phyloP scores from a whole-genome alignment of 2,113 vertebrate species.

The Malurus melanocephalus region DNA sequence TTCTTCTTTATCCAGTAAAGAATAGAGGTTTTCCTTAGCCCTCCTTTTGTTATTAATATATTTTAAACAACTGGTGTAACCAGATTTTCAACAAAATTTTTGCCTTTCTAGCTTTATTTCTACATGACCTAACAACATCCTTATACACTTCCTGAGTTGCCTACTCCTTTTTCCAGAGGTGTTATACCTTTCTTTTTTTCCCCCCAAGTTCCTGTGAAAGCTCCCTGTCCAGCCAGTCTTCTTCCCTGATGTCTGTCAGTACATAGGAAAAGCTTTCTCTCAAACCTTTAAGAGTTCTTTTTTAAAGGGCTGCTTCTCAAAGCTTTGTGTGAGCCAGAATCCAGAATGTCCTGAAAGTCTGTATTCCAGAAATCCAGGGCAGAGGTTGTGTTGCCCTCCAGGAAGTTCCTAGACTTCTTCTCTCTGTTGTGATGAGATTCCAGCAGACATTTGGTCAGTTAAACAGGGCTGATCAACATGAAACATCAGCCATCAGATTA shows the following conservation, averaged over 20 bases:
- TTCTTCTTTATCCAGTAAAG: neutral
- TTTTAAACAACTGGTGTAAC: neutral
- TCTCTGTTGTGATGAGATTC: neutral
- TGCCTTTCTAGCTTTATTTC: neutral
- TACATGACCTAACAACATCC: neutral
- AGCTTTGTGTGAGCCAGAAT: neutral
- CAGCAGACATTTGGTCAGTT: neutral
- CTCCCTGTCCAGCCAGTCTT: neutral
- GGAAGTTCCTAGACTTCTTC: neutral
- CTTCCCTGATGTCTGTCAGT: neutral
- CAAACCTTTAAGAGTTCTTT: neutral
- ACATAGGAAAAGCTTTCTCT: neutral
- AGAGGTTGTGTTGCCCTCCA: neutral
- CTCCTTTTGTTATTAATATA: neutral
- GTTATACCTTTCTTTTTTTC: neutral
- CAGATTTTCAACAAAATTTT: neutral
- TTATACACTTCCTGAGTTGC: neutral
- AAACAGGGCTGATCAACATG: neutral
- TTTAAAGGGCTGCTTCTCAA: neutral
- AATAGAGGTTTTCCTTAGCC: neutral
- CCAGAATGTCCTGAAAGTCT: neutral
- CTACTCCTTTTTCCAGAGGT: neutral
- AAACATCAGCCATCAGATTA: neutral
- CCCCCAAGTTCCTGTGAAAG: neutral
- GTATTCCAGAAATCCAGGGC: neutral